These are phyloP conservation scores for Elgaria multicarinata DNA, from an alignment of 2,113 vertebrate genomes.

Conservation along the genomic window DNA sequence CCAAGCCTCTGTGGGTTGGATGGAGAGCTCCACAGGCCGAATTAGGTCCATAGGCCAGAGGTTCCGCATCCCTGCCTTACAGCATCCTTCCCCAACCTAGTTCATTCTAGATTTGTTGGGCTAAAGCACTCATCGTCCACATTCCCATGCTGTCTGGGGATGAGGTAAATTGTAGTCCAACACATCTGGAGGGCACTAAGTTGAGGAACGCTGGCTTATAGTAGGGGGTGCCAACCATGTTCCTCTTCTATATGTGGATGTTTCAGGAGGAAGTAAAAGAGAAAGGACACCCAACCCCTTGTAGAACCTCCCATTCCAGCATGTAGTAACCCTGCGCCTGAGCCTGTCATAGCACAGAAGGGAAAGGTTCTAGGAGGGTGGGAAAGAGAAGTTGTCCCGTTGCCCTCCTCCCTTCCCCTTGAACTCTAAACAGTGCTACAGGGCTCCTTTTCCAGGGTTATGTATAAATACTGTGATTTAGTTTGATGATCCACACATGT, in stretches of 20 bases:
- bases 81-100: too few relatives aligned
- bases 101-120: too few relatives aligned
- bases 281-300: not conserved
- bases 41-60: too few relatives aligned
- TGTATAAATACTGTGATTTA: not conserved
- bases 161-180: not conserved
- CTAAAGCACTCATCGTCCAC: too few relatives aligned
- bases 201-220: not conserved
- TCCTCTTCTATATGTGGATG: not conserved
- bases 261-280: not conserved
- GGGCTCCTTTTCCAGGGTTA: not conserved
- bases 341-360: not conserved
- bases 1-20: too few relatives aligned
- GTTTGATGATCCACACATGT: not conserved
- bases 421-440: not conserved
- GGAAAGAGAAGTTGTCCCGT: not conserved
- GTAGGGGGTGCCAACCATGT: not conserved
- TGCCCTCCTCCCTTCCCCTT: not conserved
- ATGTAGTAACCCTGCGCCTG: not conserved
- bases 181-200: not conserved
- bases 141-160: not conserved
- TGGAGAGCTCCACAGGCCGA: too few relatives aligned
- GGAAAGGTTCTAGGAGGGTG: not conserved
- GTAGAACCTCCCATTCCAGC: not conserved
- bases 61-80: too few relatives aligned